Evolutionary conservation across 2,113 vertebrate species (phyloP), one percentile per base, ranked within the genome.

Genomic region (Colistium nudipinnis): DNA sequence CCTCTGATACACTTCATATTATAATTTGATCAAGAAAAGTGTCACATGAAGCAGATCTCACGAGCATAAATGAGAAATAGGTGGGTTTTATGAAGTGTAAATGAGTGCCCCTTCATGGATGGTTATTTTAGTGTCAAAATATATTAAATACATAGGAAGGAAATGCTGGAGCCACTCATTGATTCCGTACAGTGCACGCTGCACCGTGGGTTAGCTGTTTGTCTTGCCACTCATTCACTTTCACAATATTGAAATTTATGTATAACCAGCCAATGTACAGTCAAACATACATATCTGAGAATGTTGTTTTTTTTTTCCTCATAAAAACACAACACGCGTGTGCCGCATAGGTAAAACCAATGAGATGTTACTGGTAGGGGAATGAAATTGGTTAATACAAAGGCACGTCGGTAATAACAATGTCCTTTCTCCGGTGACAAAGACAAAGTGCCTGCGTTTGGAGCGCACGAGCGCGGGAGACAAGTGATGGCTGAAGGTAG

Each of bases 381-480:
- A 95, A 95, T 93, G 92, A 94, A 94, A 96, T 93, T 94, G 95
- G 95, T 94, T 96, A 95, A 96, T 95, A 94, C 95, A 96, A 94
- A 95, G 93, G 93, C 94, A 94, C 95, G 94, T 95, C 94, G 93
- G 94, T 96, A 96, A 97, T 96, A 97, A 96, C 96, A 96, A 96
- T 96, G 94, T 97, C 95, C 94, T 95, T 94, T 95, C 94, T 92
- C 85, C 82, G 80, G 89, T 97, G 95, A 97, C 95, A 96, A 94
- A 97, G 95, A 97, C 94, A 96, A 95, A 96, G 95, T 95, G 94
- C 93, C 93, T 95, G 94, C 93, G 84, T 94, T 94, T 92, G 92
- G 94, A 94, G 92, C 93, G 91, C 94, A 93, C 94, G 90, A 93
- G 91, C 93, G 92, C 89, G 72, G 89, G 91, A 94, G 93, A 94